Conservation (phyloP, 2,888 invertebrate species). For the Poecilus cupreus region DNA sequence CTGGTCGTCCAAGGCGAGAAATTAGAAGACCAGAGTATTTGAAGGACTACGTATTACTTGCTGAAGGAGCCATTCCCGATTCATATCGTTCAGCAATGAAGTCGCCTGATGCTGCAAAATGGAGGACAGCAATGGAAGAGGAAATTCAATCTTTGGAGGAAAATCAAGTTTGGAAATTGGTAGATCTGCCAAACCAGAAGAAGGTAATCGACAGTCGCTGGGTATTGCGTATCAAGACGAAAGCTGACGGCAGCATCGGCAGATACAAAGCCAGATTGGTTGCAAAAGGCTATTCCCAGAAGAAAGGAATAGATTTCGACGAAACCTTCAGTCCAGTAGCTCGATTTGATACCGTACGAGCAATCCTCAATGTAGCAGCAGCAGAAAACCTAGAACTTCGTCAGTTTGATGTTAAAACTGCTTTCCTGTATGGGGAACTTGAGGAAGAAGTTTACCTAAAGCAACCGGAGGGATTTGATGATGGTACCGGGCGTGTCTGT, state of each 20-base stretch:
- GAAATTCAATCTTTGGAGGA: conserved; percentile 41
- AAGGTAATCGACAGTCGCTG: neutral
- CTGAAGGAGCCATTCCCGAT: conserved; percentile 31
- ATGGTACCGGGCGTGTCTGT: conserved; percentile 65
- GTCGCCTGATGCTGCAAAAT: no score
- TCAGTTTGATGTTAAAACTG: conserved; percentile 39
- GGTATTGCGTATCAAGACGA: conserved; percentile 58
- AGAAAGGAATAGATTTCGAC: conserved; percentile 61
- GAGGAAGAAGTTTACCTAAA: conserved; percentile 66
- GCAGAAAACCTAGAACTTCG: conserved; percentile 59
- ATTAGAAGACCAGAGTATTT: neutral
- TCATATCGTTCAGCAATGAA: conserved; percentile 45
- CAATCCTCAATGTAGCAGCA: conserved; percentile 60
- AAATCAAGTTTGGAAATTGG: no score
- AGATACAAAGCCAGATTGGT: conserved; percentile 64
- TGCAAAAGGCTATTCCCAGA: conserved; percentile 55
- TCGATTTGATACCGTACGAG: conserved; percentile 46
- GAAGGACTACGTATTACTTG: neutral
- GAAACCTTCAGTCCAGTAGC: conserved; percentile 64
- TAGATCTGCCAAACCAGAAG: no score
- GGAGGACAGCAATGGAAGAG: neutral
- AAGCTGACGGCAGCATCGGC: conserved; percentile 57
- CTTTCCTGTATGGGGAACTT: conserved; percentile 65
- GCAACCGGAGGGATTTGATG: conserved; percentile 67
- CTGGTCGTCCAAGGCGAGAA: no score